Percentiles rank a stretch among this genome's conserved stretches.
Conservation (phyloP, 1,140 invertebrate species). For the Oncopodura yosiiana region DNA sequence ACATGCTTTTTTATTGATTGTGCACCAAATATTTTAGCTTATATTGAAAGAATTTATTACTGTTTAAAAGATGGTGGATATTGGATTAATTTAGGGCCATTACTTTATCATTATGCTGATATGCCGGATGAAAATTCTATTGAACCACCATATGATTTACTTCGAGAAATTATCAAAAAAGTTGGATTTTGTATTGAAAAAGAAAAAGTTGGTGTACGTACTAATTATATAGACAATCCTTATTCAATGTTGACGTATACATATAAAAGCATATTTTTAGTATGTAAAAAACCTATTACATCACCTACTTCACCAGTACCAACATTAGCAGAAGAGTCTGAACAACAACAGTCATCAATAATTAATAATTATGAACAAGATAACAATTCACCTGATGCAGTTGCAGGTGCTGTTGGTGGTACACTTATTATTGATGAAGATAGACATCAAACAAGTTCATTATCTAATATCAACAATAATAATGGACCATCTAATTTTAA, state of each 20-base stretch:
- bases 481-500: too few species aligned
- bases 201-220: constrained; percentile 62
- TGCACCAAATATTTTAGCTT: constrained; percentile 87
- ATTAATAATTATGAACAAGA: too few species aligned
- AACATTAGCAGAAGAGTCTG: too few species aligned
- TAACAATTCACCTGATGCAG: too few species aligned
- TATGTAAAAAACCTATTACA: constrained; percentile 61
- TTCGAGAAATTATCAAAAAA: constrained; percentile 68
- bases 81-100: constrained; percentile 85
- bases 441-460: too few species aligned
- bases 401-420: too few species aligned
- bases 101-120: constrained; percentile 87
- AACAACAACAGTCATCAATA: too few species aligned
- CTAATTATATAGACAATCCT: constrained; percentile 83
- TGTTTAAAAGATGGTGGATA: constrained; percentile 78
- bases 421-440: too few species aligned
- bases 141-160: constrained; percentile 81
- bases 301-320: too few species aligned
- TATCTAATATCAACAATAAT: too few species aligned
- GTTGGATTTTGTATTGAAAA: constrained; percentile 81
- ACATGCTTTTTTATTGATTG: constrained; percentile 99
- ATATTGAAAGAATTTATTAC: constrained; percentile 85
- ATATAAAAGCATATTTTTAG: constrained; percentile 82
- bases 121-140: constrained; percentile 79
- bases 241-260: constrained; percentile 86